phyloP scores from a whole-genome alignment of 2,888 invertebrate genomes.

The Drosophila monieri region DNA sequence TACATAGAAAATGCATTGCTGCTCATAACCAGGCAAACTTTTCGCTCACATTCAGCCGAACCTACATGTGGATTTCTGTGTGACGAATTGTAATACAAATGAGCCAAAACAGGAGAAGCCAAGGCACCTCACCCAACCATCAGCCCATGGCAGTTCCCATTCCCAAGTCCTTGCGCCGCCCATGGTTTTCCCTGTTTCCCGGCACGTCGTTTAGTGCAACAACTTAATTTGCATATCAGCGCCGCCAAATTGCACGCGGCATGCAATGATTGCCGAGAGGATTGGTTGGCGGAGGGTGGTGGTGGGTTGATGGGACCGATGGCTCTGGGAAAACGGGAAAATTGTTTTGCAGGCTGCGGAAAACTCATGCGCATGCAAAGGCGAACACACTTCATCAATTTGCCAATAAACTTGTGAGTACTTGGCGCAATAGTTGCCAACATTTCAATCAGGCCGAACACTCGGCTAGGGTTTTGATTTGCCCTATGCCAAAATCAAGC shows the following conservation, averaged over 20 bases:
- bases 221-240: slow-evolving; percentile 83
- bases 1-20: slow-evolving; percentile 54
- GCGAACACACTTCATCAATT: slow-evolving; percentile 72
- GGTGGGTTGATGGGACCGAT: background rate
- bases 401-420: slow-evolving; percentile 78
- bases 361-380: slow-evolving; percentile 42
- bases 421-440: slow-evolving; percentile 78
- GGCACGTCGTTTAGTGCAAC: slow-evolving; percentile 83
- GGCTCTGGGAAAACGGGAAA: slow-evolving; percentile 40
- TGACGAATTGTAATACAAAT: slow-evolving; percentile 79
- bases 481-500: slow-evolving; percentile 4
- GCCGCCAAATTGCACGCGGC: slow-evolving; percentile 82
- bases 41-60: slow-evolving; percentile 27
- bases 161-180: background rate
- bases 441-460: slow-evolving; percentile 78
- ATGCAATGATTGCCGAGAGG: slow-evolving; percentile 68
- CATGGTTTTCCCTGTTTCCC: slow-evolving; percentile 45
- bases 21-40: slow-evolving; percentile 58
- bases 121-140: background rate
- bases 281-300: background rate
- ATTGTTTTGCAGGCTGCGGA: slow-evolving; percentile 64
- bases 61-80: slow-evolving; percentile 34
- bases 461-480: slow-evolving; percentile 33
- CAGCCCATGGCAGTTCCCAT: background rate
- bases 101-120: slow-evolving; percentile 45